Conservation (phyloP, 1,140 invertebrate species). For the Euura saliciscinereae region DNA sequence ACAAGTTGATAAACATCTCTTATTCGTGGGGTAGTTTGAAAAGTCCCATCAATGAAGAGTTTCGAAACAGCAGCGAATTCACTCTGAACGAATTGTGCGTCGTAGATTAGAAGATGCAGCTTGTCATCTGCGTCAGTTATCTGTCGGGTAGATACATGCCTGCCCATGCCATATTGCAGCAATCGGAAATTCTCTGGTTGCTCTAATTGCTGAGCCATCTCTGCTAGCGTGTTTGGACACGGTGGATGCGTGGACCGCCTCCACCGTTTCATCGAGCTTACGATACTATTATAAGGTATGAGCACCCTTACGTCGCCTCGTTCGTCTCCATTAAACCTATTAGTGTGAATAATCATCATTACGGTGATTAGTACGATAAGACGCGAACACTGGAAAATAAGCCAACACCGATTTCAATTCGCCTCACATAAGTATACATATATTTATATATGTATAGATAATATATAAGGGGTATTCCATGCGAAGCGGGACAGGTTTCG, state of each 20-base stretch:
- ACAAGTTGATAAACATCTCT: background rate
- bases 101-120: background rate
- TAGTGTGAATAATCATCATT: too few relatives aligned
- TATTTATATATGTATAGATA: too few relatives aligned
- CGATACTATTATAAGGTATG: constrained; percentile 12
- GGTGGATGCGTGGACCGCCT: constrained; percentile 3
- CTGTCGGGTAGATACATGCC: background rate
- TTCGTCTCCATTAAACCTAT: background rate
- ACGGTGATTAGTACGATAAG: too few relatives aligned
- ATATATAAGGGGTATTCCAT: too few relatives aligned
- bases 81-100: background rate
- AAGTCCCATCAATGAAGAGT: background rate
- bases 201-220: constrained; percentile 13
- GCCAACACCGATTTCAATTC: too few relatives aligned
- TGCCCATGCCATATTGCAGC: constrained; percentile 5
- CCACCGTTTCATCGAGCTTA: constrained; percentile 11
- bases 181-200: constrained; percentile 11
- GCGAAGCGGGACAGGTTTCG: too few relatives aligned
- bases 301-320: constrained; percentile 8
- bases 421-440: too few relatives aligned
- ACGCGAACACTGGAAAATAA: too few relatives aligned
- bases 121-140: background rate
- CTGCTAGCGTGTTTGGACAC: constrained; percentile 5
- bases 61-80: background rate
- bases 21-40: background rate